A percentile compares a stretch with the other conserved stretches of the same genome.
Conservation (phyloP, 1,140 invertebrate species). For the Odontomachus brunneus region DNA sequence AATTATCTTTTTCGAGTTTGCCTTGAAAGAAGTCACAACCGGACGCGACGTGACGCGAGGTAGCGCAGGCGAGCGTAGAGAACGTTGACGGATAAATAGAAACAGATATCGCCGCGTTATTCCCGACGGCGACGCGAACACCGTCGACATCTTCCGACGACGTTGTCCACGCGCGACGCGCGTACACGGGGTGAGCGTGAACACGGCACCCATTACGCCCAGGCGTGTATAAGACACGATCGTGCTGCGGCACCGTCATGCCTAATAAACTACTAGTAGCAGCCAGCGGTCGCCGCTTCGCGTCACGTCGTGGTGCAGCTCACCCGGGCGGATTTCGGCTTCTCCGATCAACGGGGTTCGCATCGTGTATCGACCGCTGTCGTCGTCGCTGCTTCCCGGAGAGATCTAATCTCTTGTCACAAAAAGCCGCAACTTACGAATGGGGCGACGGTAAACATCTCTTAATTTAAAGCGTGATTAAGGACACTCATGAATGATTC, state of each 20-base stretch:
- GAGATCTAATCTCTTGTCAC: neutral
- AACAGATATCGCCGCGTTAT: conserved; percentile 2
- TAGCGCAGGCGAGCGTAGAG: too few species aligned
- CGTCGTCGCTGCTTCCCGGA: neutral
- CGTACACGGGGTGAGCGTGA: conserved; percentile 28
- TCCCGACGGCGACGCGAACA: conserved; percentile 22
- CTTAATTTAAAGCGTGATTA: conserved; percentile 10
- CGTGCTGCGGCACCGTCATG: conserved; percentile 70
- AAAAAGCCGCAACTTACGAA: neutral
- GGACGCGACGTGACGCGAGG: neutral
- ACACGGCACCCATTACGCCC: conserved; percentile 57
- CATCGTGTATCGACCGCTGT: too few species aligned
- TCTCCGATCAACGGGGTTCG: neutral
- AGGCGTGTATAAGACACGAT: conserved; percentile 70
- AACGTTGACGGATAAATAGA: too few species aligned
- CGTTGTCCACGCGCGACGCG: conserved; percentile 59
- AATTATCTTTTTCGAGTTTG: neutral
- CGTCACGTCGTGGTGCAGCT: conserved; percentile 54
- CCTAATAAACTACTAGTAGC: conserved; percentile 72
- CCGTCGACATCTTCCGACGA: conserved; percentile 29
- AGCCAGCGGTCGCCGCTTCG: conserved; percentile 57
- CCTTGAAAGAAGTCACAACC: neutral
- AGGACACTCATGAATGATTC: conserved; percentile 9
- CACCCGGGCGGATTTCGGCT: conserved; percentile 48
- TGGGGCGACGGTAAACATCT: neutral